Base-by-base conservation (phyloP, 2,113 vertebrate genomes). In the Scolopax mira region DNA sequence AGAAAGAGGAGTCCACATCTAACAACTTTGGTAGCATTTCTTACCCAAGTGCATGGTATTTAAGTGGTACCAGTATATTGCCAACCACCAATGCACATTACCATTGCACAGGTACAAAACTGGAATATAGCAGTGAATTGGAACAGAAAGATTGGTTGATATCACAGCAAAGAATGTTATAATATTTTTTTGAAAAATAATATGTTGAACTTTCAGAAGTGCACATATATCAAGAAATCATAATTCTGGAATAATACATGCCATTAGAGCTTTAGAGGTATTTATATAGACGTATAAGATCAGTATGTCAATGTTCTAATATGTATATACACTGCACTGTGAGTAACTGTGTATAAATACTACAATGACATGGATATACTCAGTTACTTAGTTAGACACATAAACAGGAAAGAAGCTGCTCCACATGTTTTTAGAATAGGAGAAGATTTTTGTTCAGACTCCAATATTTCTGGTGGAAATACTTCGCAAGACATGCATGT, bases 381-480 rank as follows among this genome's bases (percentile, higher is more conserved):
- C 49, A 67, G 35, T 42, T 64, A 55, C 30, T 52, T 4, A 90
- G 49, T 24, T 21, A 57, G 5, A 60, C n/a, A 37, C 9, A 69
- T 9, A 61, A 57, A 93, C 46, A 13, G 7, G 24, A 9, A 67
- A 77, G 70, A 77, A 79, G 7, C 19, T 93, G 61, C 30, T 85
- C 35, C 41, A 74, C 11, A 6, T 73, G 51, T 92, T 97, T 95
- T 90, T 80, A 96, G 96, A 96, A 90, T 9, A 94, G 42, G 78
- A 95, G 82, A 95, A 97, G 39, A 92, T 83, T 97, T 62, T 96
- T 98, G 95, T 95, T 95, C 74, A 88, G 93, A 79, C 46, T 97
- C 97, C 93, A 97, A 11, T 37, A 95, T 92, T 96, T 95, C 96
- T 97, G 73, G 80, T 97, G 90, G 93, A 97, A 97, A 97, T 61